Evolutionary conservation across 2,797 vertebrate species (phyloP).

Genomic region (Enteromius paludinosus): DNA sequence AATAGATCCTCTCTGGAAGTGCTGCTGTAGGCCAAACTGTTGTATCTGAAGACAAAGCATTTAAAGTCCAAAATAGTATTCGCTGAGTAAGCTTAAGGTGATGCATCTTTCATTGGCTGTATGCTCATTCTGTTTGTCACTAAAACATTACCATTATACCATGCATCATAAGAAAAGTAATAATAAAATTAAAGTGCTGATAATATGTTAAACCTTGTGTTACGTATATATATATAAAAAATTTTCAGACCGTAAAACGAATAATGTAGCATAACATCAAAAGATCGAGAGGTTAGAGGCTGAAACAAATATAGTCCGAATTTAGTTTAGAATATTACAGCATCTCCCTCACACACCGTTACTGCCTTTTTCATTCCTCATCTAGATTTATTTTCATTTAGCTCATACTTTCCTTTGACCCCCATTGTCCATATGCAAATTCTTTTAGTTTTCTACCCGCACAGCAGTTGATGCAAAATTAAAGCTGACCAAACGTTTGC

Average conservation of each 20-base stretch:
- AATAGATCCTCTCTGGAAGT: constrained; percentile 30
- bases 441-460: constrained; percentile 58
- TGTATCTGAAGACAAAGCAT: constrained; percentile 37
- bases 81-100: constrained; percentile 16
- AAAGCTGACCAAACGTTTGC: constrained; percentile 38
- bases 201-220: not conserved
- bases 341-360: constrained; percentile 40
- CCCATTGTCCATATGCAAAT: constrained; percentile 63
- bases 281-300: not conserved
- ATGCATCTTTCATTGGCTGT: constrained; percentile 25
- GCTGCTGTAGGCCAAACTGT: constrained; percentile 30
- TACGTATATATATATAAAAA: not conserved
- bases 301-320: not conserved
- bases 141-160: constrained; percentile 22
- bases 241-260: not conserved
- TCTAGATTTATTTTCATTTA: constrained; percentile 64
- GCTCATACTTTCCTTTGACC: constrained; percentile 71
- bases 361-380: constrained; percentile 61
- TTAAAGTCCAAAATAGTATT: constrained; percentile 20
- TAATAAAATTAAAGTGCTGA: not conserved
- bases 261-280: not conserved
- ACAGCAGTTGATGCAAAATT: constrained; percentile 63
- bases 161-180: constrained; percentile 12
- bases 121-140: constrained; percentile 21
- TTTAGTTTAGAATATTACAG: constrained; percentile 12